Evolutionary conservation across 2,113 vertebrate genomes (phyloP).

Genomic region (Catharus minimus): DNA sequence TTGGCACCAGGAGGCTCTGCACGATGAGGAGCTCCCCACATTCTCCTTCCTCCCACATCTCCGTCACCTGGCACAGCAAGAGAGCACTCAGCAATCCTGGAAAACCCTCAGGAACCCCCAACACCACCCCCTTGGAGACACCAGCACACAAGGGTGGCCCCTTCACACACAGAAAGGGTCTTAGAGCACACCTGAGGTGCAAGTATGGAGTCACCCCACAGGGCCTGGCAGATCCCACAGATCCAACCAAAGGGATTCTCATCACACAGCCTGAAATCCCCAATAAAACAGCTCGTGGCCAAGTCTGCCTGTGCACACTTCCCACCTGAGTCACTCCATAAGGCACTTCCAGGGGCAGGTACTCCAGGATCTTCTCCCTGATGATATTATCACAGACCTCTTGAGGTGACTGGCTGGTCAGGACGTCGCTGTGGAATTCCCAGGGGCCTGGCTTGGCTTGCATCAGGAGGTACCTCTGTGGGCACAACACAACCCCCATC

Average conservation of each 20-base stretch:
- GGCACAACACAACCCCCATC: not conserved
- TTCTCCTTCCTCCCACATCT: slow-evolving; percentile 85
- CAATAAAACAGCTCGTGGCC: not conserved
- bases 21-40: slow-evolving; percentile 80
- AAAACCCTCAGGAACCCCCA: not conserved
- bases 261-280: fast-evolving
- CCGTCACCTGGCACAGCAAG: slow-evolving; percentile 71
- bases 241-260: not conserved
- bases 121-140: not conserved
- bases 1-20: slow-evolving; percentile 83
- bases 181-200: fast-evolving
- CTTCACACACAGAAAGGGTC: not conserved
- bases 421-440: slow-evolving; percentile 89
- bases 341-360: slow-evolving; percentile 90
- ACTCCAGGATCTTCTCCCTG: slow-evolving; percentile 89
- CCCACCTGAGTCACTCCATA: slow-evolving; percentile 88
- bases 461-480: slow-evolving; percentile 84
- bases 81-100: not conserved
- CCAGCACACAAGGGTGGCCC: fast-evolving
- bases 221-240: not conserved
- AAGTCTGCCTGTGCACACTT: not conserved
- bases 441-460: slow-evolving; percentile 86
- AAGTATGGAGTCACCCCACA: not conserved
- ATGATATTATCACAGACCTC: slow-evolving; percentile 86
- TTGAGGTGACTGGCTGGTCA: slow-evolving; percentile 90